Evolutionary conservation across 2,888 invertebrate genomes (phyloP), one percentile per base, ranked within the genome.

Genomic region (Cactoblastis cactorum): DNA sequence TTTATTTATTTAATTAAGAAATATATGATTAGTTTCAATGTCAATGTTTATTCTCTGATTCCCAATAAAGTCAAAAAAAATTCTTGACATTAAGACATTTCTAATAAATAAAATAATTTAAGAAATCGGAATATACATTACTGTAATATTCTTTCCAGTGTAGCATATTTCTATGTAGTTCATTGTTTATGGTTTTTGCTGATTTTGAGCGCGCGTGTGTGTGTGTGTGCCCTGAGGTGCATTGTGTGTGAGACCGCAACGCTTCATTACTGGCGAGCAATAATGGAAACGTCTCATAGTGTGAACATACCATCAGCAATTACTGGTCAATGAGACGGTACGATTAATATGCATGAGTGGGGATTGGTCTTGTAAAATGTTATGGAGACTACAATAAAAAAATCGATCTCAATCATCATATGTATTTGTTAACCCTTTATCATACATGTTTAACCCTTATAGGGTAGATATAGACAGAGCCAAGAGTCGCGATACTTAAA

Each of bases 171-270:
- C 32, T 24, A 43, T 45, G 38, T 24, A 0, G 33, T n/a, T n/a
- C 45, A 24, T n/a, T 50, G 56, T 53, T 34, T 51, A 60, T 64
- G 67, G 66, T 68, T 69, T 61, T 69, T 59, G 69, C 63, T 66
- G 65, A 71, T 73, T 72, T 69, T 70, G n/a, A n/a, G n/a, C n/a
- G 71, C 65, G 62, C 71, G 73, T 71, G 77, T 67, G 72, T 78
- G 74, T 71, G 77, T 67, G n/a, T n/a, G 72, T 78, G 74, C 79
- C 84, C 80, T 66, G 69, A 58, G 80, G 83, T 76, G 66, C 77
- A 82, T 80, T 83, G 79, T 77, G 71, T 74, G 73, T 65, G 75
- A 77, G 74, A 83, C 83, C 83, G 71, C 83, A 82, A 73, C 70
- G 59, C 37, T 37, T 69, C 65, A 67, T 67, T 70, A 50, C 43